A percentile compares a stretch with the other conserved stretches of the same genome.
These are phyloP conservation scores for Agrotis puta DNA, from an alignment of 2,888 invertebrate genomes.

Conservation along the genomic window DNA sequence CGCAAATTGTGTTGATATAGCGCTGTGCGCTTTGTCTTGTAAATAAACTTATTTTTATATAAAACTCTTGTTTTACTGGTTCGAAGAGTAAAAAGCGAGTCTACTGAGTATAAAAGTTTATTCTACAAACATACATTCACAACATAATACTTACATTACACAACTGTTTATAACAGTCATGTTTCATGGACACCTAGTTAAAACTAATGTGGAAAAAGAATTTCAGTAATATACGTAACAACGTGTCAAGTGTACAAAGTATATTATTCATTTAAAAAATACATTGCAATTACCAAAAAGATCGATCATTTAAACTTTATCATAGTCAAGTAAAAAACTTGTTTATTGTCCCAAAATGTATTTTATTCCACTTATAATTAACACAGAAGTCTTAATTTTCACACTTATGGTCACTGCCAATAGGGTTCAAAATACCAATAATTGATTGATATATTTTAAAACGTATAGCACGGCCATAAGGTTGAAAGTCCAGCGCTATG, in stretches of 20 bases:
- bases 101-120: conserved; percentile 37
- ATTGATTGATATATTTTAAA: neutral
- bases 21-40: conserved; percentile 51
- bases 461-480: neutral
- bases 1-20: conserved; percentile 9
- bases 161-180: conserved; percentile 14
- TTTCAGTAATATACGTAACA: no score
- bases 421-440: conserved; percentile 10
- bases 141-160: conserved; percentile 33
- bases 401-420: neutral
- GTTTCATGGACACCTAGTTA: conserved; percentile 2
- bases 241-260: neutral
- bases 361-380: conserved; percentile 44
- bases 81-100: conserved; percentile 16
- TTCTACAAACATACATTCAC: conserved; percentile 46
- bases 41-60: conserved; percentile 53
- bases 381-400: conserved; percentile 8
- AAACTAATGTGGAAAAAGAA: neutral
- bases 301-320: neutral
- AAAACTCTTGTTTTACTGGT: conserved; percentile 28
- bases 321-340: conserved; percentile 27
- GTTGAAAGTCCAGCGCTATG: neutral
- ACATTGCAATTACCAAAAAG: neutral
- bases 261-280: neutral
- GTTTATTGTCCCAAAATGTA: conserved; percentile 34